Base-by-base conservation (phyloP, 2,888 invertebrate species). In the Volucella zonaria region DNA sequence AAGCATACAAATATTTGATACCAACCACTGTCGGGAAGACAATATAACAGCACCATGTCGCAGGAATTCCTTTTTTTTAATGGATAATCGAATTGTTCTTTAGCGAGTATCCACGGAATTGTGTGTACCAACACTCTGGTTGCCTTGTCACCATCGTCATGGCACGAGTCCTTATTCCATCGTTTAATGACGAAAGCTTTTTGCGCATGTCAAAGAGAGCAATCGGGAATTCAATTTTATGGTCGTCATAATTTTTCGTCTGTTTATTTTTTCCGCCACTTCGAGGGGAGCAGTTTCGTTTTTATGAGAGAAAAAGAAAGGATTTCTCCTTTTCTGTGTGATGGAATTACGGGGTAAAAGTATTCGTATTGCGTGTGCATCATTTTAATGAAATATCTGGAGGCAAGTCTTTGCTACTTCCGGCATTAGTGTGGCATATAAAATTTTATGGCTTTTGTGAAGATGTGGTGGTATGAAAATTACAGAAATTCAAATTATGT, bases 81-180 rank as follows among this genome's bases (percentile, higher is more conserved):
- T 71, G 71, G 80, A 75, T 80, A 59, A 83, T 80, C 70, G 83
- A 56, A 83, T 61, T 74, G 9, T 12, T 62, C 56, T 52, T 62
- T 61, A 58, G 47, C 47, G 54, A 38, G 38, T 31, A 15, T 40
- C 49, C 73, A 58, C 49, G 79, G 31, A 62, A 40, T 59, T 56
- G 49, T 52, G 54, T 71, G 68, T 52, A 49, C 15, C 54, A 68
- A 52, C 61, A 58, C 75, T 70, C 47, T 38, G 59, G 61, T 12
- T 62, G 14, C 47, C 31, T 18, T 43, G n/a, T 67, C 47, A 9
- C 56, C 42, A 52, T 42, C 23, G 23, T 54, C 31, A 59, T 59
- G 59, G 59, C 18, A n/a, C 43, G 18, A 43, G 45, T 51, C 12
- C 42, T 52, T 43, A 23, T 54, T 54, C 54, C 54, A 56, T 12